Base-by-base conservation (phyloP, 2,888 invertebrate species). In the Tetanocera ferruginea region DNA sequence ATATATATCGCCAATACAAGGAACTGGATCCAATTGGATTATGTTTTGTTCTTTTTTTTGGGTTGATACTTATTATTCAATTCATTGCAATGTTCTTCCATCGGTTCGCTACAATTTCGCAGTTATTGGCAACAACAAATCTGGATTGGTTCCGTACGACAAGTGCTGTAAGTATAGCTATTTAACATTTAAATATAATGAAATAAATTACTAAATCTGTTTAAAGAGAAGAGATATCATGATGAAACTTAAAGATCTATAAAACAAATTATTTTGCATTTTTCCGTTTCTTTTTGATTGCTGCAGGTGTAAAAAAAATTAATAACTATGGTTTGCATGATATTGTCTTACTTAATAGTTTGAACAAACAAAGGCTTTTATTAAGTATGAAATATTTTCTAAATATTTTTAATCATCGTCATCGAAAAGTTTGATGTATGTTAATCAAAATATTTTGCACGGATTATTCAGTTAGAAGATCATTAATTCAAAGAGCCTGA, bases 11-110 rank as follows among this genome's bases (percentile, higher is more conserved):
- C 78, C 91, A 92, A 75, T 92, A 93, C 83, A 90, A 94, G 49
- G 92, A 94, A 86, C 87, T 94, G 81, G 94, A 94, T 87, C 94
- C 94, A 1, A 94, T 94, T 80, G 93, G 95, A 79, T 91, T 95
- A n/a, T 92, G 94, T 34, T 95, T 95, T 87, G 91, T 95, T 37
- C 89, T 93, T 74, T 94, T 94, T 87, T 95, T 95, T 86, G 94
- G 93, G 23, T 84, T 92, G 8, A 93, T 95, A 79, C 89, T 95
- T 81, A 87, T 93, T 52, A 92, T 95, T 70, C 94, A 95, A 90
- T 95, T 95, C 85, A 84, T 93, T 64, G 94, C 93, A 19, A 95
- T 95, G 95, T 88, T 95, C 80, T 91, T 94, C 84, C 95, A 95
- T 91, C 92, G 95, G 34, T 94, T 94, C 84, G 93, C 93, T 66